phyloP scores from a whole-genome alignment of 2,113 vertebrate genomes.

The Alethe castanea region DNA sequence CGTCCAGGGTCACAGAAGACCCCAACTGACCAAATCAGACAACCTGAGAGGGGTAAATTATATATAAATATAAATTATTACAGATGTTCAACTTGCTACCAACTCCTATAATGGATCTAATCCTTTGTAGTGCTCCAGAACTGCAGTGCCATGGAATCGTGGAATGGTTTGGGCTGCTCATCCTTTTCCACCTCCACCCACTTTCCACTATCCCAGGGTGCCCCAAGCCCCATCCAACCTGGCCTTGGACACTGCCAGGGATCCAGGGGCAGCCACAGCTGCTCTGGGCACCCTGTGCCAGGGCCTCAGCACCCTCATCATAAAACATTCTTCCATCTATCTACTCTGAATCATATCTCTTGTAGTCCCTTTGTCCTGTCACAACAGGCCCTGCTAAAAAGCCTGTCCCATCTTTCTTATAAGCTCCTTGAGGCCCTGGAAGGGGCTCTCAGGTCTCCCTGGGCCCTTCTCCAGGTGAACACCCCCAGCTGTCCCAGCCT shows the following conservation, averaged over 20 bases:
- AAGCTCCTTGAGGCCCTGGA: neutral
- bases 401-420: neutral
- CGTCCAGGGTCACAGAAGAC: neutral
- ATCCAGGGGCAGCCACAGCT: too few species aligned
- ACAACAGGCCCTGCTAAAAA: neutral
- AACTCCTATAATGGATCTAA: accelerated
- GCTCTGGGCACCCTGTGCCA: neutral
- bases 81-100: neutral
- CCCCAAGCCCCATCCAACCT: too few species aligned
- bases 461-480: neutral
- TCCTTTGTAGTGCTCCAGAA: neutral
- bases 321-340: neutral
- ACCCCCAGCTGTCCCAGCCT: neutral
- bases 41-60: neutral
- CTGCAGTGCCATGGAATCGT: accelerated
- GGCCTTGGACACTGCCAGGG: too few species aligned
- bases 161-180: neutral
- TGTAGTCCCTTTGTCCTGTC: neutral
- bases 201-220: accelerated
- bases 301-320: neutral
- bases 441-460: neutral
- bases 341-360: neutral
- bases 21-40: neutral
- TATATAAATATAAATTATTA: neutral
- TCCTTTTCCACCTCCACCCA: neutral